Base-by-base conservation (phyloP, 2,113 vertebrate species). In the Scortum barcoo region DNA sequence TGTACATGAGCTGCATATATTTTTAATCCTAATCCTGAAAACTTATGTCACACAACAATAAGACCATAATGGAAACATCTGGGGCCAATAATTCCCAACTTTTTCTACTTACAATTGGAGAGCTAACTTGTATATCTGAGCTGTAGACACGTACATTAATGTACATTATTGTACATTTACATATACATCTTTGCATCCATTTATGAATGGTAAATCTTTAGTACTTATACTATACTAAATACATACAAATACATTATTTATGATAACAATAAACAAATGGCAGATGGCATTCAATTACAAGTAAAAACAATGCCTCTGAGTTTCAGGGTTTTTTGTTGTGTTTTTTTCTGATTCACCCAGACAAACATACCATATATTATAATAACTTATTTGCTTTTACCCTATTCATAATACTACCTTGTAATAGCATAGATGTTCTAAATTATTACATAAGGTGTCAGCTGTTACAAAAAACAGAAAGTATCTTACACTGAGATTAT, bases 41-140 rank as follows among this genome's bases (percentile, higher is more conserved):
- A 58, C 50, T 16, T 71, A 66, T 81, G 76, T 63, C 71, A 81
- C 81, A 71, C 17, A 83, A 66, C 62, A 88, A 76, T 84, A 67
- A 83, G 1, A 69, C 26, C 24, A 76, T 76, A 84, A 78, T 78
- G 81, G 76, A 80, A 84, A 83, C 84, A 86, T 76, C 84, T 80
- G 63, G 33, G 63, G 67, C 58, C 79, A 78, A 80, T 87, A 72
- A 85, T 48, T 57, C 65, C 57, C 22, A 36, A 81, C 28, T 54
- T 9, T 54, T 38, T 72, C 83, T 57, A 53, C 72, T 88, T 77
- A 77, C n/a, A 74, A 58, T 17, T 74, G 10, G 13, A 73, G 46
- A 48, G 42, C 54, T 72, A 72, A 48, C 51, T 58, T 78, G 8
- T 60, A 9, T 28, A 8, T 48, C 2, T 28, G 44, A 56, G 26